Base-by-base conservation (phyloP, 1,140 invertebrate species). In the Bombus superbus region DNA sequence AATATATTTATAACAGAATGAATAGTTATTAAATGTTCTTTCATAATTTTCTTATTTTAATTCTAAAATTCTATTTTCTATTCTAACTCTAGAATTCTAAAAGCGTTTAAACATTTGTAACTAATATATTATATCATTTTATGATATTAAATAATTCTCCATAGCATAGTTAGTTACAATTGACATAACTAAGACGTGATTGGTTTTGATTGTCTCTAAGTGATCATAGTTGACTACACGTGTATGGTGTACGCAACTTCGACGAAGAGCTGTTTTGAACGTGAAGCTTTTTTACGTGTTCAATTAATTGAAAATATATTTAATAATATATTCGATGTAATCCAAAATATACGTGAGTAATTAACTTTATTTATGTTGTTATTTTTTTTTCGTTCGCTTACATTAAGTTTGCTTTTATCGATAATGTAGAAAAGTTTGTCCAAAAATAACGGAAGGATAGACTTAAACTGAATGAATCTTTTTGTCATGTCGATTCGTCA, bases 171-270 rank as follows among this genome's bases (percentile, higher is more conserved):
- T 62, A 22, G 47, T 80, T 64, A 9, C 47, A 89, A 89, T 89
- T 86, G 80, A 69, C 38, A 28, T n/a, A 89, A 75, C 74, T 59
- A 38, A 69, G 73, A 71, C 62, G 57, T 90, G 90, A 93, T 93
- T 93, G 88, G 68, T 85, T 69, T 79, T 91, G 86, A 93, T 92
- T 92, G 89, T n/a, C 75, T 69, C 82, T 92, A 92, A 93, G 89
- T 89, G 90, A 83, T 77, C 85, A 79, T 68, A 88, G 85, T 72
- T 72, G 73, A 82, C 44, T 42, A 68, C 75, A 90, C 32, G 62
- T 62, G 78, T 42, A 28, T 68, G 13, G 66, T 69, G 53, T 15
- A 62, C 10, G 6, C 15, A 59, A 47, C 40, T 84, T 44, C n/a
- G 11, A 28, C 44, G 6, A 42, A 77, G 1, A 13, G 18, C 9